Evolutionary conservation across 2,113 vertebrate genomes (phyloP).

Genomic region (Pagrus major): DNA sequence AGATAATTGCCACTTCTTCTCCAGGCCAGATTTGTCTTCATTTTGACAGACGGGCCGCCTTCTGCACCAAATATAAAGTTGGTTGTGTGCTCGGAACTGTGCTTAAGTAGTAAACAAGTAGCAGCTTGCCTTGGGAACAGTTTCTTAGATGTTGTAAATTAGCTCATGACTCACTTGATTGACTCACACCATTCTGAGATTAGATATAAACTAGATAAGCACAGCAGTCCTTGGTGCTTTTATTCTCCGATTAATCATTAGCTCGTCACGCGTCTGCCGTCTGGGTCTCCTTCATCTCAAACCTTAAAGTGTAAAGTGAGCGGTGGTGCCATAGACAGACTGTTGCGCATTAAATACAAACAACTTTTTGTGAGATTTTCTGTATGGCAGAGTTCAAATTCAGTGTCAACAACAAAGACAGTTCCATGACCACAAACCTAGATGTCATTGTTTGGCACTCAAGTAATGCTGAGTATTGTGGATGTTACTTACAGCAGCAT

Average conservation of each 20-base stretch:
- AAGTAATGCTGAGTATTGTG: background rate
- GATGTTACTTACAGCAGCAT: conserved; percentile 86
- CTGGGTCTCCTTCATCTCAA: background rate
- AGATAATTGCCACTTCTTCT: conserved; percentile 35
- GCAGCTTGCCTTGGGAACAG: background rate
- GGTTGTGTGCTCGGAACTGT: background rate
- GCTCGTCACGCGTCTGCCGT: background rate
- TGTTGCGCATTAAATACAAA: background rate
- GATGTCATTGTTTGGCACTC: background rate
- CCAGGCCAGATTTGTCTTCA: conserved; percentile 48
- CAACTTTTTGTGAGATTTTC: background rate
- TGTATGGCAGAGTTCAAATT: background rate
- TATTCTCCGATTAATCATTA: conserved; percentile 40
- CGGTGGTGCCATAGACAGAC: background rate
- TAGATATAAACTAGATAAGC: conserved; percentile 10
- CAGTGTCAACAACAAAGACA: background rate
- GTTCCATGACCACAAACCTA: background rate
- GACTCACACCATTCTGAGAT: background rate
- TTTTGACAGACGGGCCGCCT: conserved; percentile 22
- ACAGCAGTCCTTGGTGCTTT: conserved; percentile 3
- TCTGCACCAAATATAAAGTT: conserved; percentile 8
- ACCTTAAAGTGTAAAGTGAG: background rate
- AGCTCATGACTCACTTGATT: background rate
- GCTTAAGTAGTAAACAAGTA: background rate
- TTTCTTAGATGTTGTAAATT: background rate